phyloP scores from a whole-genome alignment of 2,113 vertebrate species.

The Tragelaphus buxtoni region DNA sequence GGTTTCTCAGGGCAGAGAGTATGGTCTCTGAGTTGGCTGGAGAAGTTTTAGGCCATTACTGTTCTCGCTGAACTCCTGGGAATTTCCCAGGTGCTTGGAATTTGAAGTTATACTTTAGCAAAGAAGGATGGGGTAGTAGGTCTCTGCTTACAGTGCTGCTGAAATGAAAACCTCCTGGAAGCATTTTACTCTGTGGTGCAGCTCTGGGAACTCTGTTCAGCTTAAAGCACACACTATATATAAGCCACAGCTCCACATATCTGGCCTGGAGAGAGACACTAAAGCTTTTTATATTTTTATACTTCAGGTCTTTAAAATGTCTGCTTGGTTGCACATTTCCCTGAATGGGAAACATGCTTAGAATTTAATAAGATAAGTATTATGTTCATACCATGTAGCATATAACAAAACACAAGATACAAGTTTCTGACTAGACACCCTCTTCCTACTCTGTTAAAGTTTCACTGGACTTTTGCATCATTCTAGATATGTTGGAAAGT shows the following conservation, averaged over 20 bases:
- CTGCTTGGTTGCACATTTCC: background rate
- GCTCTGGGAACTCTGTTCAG: background rate
- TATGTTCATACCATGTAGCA: background rate
- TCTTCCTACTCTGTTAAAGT: background rate
- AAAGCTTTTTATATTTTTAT: background rate
- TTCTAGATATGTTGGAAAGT: background rate
- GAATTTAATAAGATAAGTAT: slow-evolving; percentile 12
- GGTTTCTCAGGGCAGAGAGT: background rate
- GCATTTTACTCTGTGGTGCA: background rate
- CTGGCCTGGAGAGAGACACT: background rate
- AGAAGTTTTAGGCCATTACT: background rate
- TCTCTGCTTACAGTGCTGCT: background rate
- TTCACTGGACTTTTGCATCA: background rate
- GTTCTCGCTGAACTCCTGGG: background rate
- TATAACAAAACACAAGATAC: background rate
- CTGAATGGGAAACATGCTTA: background rate
- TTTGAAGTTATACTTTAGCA: background rate
- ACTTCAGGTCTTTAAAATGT: background rate
- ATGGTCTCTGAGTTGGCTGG: background rate
- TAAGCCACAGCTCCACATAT: background rate
- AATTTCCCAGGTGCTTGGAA: slow-evolving; percentile 16
- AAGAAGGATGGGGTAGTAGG: background rate
- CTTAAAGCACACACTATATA: background rate
- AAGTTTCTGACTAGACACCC: background rate
- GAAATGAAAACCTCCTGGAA: slow-evolving; percentile 18